Evolutionary conservation across 2,113 vertebrate genomes (phyloP).

Genomic region (Aspidoscelis tigris): DNA sequence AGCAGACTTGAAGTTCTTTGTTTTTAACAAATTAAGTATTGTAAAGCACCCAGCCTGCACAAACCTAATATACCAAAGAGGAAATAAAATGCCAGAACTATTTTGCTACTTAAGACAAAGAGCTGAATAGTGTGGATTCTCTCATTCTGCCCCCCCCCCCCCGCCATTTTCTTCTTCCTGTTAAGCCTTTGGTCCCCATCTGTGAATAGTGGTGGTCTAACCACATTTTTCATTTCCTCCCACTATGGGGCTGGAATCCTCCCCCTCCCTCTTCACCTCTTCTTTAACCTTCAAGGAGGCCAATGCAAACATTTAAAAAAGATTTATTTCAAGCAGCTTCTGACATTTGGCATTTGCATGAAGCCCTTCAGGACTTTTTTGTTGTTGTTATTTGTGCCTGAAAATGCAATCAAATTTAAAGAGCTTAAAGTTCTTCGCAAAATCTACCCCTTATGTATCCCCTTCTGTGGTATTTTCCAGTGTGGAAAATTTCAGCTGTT

Average conservation of each 20-base stretch:
- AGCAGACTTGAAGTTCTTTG: slow-evolving; percentile 23
- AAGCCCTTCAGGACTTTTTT: slow-evolving; percentile 43
- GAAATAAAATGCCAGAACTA: slow-evolving; percentile 36
- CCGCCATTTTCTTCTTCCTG: slow-evolving; percentile 32
- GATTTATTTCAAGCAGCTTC: slow-evolving; percentile 47
- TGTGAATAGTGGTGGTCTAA: slow-evolving; percentile 26
- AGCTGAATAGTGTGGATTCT: slow-evolving; percentile 48
- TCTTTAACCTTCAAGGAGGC: slow-evolving; percentile 21
- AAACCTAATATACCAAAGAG: slow-evolving; percentile 35
- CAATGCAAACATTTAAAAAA: slow-evolving; percentile 40
- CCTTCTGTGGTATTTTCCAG: not conserved
- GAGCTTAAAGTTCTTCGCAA: slow-evolving; percentile 35
- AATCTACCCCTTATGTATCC: not conserved
- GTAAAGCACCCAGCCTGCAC: slow-evolving; percentile 30
- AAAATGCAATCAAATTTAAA: slow-evolving; percentile 20
- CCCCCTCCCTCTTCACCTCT: slow-evolving; percentile 32
- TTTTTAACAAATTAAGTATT: slow-evolving; percentile 41
- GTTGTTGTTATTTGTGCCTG: not conserved
- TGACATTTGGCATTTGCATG: slow-evolving; percentile 44
- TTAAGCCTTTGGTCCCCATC: slow-evolving; percentile 33
- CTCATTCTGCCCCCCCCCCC: not conserved
- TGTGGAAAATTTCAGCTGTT: not conserved
- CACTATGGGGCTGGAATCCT: slow-evolving; percentile 34
- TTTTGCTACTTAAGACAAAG: slow-evolving; percentile 49
- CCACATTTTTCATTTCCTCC: slow-evolving; percentile 48